phyloP scores from a whole-genome alignment of 2,113 vertebrate genomes.

The Glareola pratincola region DNA sequence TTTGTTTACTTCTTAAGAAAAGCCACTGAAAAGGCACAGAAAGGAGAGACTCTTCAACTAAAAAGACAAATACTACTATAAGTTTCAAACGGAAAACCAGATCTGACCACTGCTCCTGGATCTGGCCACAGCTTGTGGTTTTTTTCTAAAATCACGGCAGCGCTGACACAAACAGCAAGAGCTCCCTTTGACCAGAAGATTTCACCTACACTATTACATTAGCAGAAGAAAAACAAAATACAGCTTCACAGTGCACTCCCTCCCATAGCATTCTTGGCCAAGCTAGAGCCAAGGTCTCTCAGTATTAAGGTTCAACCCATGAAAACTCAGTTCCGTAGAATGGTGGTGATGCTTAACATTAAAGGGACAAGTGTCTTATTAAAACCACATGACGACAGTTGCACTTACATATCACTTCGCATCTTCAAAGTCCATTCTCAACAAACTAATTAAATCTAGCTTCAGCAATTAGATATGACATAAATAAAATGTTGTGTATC shows the following conservation, averaged over 20 bases:
- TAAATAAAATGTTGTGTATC: neutral
- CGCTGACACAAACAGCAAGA: neutral
- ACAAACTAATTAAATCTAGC: conserved; percentile 43
- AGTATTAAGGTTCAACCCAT: neutral
- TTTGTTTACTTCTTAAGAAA: neutral
- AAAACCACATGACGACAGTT: conserved; percentile 39
- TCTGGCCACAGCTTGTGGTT: neutral
- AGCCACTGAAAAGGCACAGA: neutral
- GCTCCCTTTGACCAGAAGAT: neutral
- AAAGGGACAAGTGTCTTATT: conserved; percentile 16
- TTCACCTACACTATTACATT: neutral
- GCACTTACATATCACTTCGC: neutral
- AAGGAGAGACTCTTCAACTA: neutral
- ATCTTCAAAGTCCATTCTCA: conserved; percentile 36
- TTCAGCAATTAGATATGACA: conserved; percentile 42
- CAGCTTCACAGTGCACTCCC: rapidly evolving
- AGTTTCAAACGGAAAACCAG: neutral
- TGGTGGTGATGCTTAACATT: neutral
- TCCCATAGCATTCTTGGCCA: neutral
- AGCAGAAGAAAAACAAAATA: neutral
- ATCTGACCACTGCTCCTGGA: neutral
- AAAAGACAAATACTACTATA: neutral
- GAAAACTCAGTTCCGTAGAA: neutral
- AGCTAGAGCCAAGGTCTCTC: neutral
- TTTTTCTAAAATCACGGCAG: neutral